Evolutionary conservation across 1,140 invertebrate species (phyloP), one percentile per base, ranked within the genome.

Genomic region (Samia ricini): DNA sequence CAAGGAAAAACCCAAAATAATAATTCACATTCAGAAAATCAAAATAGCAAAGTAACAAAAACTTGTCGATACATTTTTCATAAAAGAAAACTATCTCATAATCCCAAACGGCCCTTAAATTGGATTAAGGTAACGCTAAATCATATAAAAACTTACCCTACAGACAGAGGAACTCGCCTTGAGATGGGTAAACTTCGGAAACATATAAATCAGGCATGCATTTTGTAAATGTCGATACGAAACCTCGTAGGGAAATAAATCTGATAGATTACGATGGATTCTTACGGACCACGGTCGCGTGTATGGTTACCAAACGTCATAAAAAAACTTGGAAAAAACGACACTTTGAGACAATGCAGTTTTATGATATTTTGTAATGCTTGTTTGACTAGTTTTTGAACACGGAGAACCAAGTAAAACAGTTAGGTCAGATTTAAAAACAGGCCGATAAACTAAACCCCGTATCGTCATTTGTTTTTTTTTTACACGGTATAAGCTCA

Each of bases 181-280:
- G 33, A 42, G 33, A 15, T 12, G 15, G 33, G 33, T 42, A 42
- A 15, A 42, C 7, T 42, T 42, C n/a, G 7, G 33, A 42, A 42
- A 42, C 10, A 5, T 42, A 42, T 52, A 52, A 52, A 52, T 52
- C 51, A 21, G 23, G 51, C 20, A 22, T 52, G 23, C 51, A 52
- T 52, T 52, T 52, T 52, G 51, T 15, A 23, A 52, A 52, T n/a
- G 51, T 21, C 51, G 51, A 52, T 52, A n/a, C 19, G 19, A 52
- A 52, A 52, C 20, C 51, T 22, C 51, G 20, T n/a, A 52, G 20
- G 20, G 51, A 52, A 52, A 52, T 52, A 52, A 52, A 52, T 52
- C 51, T 52, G 12, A 3, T 18, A 21, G 51, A 52, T 52, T 52
- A 52, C 19, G 23, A 42, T 42, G 33, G 15, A 42, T 42, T 42